phyloP scores from a whole-genome alignment of 2,888 invertebrate genomes.

The Lasius platythorax region DNA sequence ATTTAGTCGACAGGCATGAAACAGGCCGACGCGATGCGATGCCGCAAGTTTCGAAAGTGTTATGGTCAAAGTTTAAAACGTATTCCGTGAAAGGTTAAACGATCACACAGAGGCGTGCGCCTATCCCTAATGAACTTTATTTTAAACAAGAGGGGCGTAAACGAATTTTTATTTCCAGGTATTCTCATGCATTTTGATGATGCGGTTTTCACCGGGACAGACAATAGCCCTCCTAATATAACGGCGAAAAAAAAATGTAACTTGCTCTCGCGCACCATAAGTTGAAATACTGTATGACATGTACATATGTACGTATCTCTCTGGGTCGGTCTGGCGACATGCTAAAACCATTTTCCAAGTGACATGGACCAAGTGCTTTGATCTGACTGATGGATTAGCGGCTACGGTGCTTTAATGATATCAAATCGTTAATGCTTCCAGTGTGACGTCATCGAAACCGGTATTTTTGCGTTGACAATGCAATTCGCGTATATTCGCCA shows the following conservation, averaged over 20 bases:
- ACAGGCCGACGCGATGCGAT: constrained; percentile 1
- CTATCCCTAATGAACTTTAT: constrained; percentile 33
- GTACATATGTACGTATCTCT: constrained; percentile 32
- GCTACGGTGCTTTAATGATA: constrained; percentile 68
- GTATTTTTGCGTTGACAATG: constrained; percentile 57
- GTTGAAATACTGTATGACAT: constrained; percentile 32
- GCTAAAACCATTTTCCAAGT: constrained; percentile 66
- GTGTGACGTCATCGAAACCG: constrained; percentile 55
- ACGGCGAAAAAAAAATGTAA: neutral
- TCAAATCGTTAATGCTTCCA: constrained; percentile 72
- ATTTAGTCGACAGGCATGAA: constrained; percentile 25
- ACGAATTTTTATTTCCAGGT: constrained; percentile 17
- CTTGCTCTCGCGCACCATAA: constrained; percentile 3
- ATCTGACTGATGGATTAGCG: constrained; percentile 76
- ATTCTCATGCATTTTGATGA: constrained; percentile 32
- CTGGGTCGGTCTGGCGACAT: neutral
- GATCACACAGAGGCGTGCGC: constrained; percentile 10
- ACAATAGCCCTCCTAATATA: neutral
- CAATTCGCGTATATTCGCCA: constrained; percentile 42
- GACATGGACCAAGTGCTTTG: constrained; percentile 71
- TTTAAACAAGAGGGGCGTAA: constrained; percentile 38
- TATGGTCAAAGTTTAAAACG: constrained; percentile 56
- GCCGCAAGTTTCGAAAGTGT: constrained; percentile 19
- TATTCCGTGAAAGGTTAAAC: constrained; percentile 62
- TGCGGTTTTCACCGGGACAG: neutral